Percentiles rank a stretch among this genome's conserved stretches.
Conservation (phyloP, 1,140 invertebrate genomes). For the Trigoniulus corallinus region DNA sequence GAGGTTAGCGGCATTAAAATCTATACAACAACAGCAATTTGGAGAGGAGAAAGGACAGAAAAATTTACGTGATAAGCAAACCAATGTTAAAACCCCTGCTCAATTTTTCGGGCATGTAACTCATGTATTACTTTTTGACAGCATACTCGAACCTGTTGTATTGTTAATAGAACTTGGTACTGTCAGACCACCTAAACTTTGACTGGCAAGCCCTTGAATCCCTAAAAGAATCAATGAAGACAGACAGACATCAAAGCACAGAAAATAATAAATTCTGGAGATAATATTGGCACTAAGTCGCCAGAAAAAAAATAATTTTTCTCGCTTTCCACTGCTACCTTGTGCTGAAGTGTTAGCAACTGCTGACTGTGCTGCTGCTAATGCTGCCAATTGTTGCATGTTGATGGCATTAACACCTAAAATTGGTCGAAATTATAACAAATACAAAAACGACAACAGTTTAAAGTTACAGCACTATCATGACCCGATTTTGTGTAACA, state of each 20-base stretch:
- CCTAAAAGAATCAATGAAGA: conserved; percentile 10
- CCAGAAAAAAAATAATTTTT: not conserved
- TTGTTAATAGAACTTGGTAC: conserved; percentile 20
- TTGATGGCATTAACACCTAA: conserved; percentile 23
- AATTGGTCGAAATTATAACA: conserved; percentile 18
- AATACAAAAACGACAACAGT: not conserved
- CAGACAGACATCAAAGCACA: not conserved
- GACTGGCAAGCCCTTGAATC: conserved; percentile 12
- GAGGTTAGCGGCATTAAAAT: conserved; percentile 31
- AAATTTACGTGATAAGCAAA: not conserved
- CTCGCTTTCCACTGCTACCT: conserved; percentile 2
- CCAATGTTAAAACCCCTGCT: no score
- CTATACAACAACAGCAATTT: conserved; percentile 14
- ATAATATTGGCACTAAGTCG: not conserved
- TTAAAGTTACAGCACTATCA: no score
- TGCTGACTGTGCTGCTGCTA: conserved; percentile 13
- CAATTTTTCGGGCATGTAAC: not conserved
- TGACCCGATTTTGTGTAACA: no score
- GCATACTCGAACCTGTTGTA: conserved; percentile 7
- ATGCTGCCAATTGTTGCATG: conserved; percentile 27
- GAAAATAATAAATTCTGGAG: not conserved
- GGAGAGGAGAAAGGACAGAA: not conserved
- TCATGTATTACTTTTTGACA: not conserved
- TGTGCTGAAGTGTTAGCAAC: conserved; percentile 12
- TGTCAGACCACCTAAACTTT: conserved; percentile 10